Conservation (phyloP, 37 sponge, comb jelly and placozoan species). For the Eunapius fragilis region DNA sequence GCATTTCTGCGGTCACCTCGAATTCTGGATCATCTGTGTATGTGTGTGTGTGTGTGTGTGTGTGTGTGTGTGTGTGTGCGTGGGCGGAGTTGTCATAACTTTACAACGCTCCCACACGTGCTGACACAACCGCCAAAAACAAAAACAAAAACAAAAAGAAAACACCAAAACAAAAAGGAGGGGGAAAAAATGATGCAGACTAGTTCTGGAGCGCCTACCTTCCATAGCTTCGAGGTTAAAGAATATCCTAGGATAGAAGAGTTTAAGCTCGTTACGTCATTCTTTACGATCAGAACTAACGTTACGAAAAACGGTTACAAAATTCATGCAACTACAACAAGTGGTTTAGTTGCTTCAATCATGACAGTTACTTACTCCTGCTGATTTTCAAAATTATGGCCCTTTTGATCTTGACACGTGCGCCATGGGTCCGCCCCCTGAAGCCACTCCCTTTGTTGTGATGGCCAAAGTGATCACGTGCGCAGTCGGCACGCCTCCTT, state of each 20-base stretch:
- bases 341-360: neutral
- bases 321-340: neutral
- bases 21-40: constrained; percentile 68
- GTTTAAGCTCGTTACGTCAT: too few species aligned
- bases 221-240: neutral
- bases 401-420: neutral
- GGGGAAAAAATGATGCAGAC: too few species aligned
- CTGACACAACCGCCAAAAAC: neutral
- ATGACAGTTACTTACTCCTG: neutral
- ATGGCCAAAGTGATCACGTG: neutral
- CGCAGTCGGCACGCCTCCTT: neutral
- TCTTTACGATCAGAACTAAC: too few species aligned
- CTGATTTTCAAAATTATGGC: neutral
- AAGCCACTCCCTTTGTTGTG: neutral
- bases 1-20: constrained; percentile 86
- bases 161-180: too few species aligned
- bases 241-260: neutral
- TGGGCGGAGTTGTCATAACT: neutral
- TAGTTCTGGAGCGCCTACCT: neutral
- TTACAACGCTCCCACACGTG: neutral
- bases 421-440: neutral
- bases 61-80: neutral
- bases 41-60: neutral
- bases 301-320: neutral
- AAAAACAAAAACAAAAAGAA: neutral